Evolutionary conservation across 2,113 vertebrate genomes (phyloP), one percentile per base, ranked within the genome.

Genomic region (Pao palembangensis): DNA sequence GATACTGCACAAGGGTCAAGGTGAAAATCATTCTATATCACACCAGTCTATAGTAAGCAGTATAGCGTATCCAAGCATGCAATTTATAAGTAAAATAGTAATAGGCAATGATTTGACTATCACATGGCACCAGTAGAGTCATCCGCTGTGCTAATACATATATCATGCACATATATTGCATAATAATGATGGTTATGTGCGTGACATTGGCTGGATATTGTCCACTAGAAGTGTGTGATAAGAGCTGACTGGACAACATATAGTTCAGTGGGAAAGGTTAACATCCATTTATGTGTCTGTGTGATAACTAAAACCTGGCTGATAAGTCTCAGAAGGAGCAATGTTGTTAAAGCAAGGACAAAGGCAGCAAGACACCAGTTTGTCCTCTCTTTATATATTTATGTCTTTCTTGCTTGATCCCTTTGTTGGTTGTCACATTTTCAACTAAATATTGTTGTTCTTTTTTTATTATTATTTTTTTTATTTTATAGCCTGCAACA

Each of bases 201-300:
- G 60, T 70, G 79, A 63, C 65, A 55, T 41, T 52, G 55, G 53
- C 59, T 73, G 42, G 81, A 76, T 75, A 64, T 73, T 65, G 69
- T 75, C 76, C 83, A 79, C 46, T 66, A 38, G 53, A 48, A 59
- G 38, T 28, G 19, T 5, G 47, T 79, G 83, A 88, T 88, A 82
- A 78, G 66, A 28, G 43, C 52, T 31, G 61, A 67, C 56, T 46
- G 55, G 71, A 14, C 71, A 25, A 62, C 78, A 44, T 78, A 76
- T 69, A 69, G 71, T 79, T 79, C 58, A 70, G 19, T 53, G 19
- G 42, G 21, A 74, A 80, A 81, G 69, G 78, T 80, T 80, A 75
- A 70, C 58, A 67, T 72, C 71, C 69, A 54, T 70, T 71, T 59
- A 62, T 79, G 80, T 10, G 8, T 66, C 16, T 63, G 75, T 81